A percentile compares a stretch with the other conserved stretches of the same genome.
These are phyloP conservation scores for Eonycteris spelaea DNA, from an alignment of 2,113 vertebrate species.

Conservation along the genomic window DNA sequence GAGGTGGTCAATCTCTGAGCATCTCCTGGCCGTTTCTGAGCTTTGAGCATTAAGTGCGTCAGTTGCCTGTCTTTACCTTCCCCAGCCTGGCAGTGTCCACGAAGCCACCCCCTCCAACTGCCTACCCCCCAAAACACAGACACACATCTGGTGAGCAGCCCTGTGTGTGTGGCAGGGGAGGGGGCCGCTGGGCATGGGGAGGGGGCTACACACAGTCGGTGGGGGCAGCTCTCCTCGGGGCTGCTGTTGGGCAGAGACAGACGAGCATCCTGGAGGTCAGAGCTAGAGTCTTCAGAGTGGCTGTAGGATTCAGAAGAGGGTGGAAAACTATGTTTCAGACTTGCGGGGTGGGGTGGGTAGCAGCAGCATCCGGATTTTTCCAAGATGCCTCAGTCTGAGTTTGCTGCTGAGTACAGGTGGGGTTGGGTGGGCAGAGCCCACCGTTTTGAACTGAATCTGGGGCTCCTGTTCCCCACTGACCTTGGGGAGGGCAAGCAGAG, in stretches of 20 bases:
- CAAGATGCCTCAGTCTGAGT: background rate
- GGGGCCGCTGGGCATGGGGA: background rate
- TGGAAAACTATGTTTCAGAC: too few species aligned
- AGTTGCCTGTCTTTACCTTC: background rate
- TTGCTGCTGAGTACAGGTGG: background rate
- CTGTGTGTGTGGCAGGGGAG: background rate
- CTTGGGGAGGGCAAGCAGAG: slow-evolving; percentile 54
- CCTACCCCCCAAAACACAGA: background rate
- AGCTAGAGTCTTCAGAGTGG: background rate
- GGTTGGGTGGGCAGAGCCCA: background rate
- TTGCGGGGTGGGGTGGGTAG: background rate
- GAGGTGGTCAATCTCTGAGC: background rate
- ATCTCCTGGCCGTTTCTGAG: background rate
- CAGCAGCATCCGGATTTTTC: background rate
- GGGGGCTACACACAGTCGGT: background rate
- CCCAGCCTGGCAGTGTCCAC: background rate
- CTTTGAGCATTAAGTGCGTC: background rate
- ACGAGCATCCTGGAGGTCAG: slow-evolving; percentile 24
- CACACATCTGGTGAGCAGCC: background rate
- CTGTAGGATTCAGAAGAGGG: background rate
- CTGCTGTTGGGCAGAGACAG: background rate
- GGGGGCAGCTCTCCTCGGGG: background rate
- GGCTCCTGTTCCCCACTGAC: slow-evolving; percentile 35
- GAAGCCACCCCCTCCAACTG: background rate
- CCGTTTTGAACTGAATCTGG: background rate